Percentiles rank a stretch among this genome's conserved stretches.
phyloP scores from a whole-genome alignment of 2,888 invertebrate genomes.

The Homarus gammarus region DNA sequence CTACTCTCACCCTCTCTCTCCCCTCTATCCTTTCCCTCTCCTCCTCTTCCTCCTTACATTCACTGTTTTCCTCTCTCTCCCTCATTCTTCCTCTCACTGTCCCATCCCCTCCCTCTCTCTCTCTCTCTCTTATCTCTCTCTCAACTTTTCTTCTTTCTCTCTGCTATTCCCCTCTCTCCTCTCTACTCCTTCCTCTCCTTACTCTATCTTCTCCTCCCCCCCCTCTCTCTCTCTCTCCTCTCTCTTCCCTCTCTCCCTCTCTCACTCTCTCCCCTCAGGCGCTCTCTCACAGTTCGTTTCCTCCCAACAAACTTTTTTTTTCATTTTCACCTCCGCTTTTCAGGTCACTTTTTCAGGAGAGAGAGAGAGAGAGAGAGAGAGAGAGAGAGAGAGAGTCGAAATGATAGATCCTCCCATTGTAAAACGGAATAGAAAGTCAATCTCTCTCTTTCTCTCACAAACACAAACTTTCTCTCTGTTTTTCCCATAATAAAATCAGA shows the following conservation, averaged over 20 bases:
- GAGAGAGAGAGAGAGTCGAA: too few relatives aligned
- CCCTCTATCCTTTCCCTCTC: not conserved
- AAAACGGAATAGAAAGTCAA: too few relatives aligned
- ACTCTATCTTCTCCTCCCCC: not conserved
- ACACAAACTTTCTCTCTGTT: too few relatives aligned
- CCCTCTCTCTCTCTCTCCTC: not conserved
- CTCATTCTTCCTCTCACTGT: not conserved
- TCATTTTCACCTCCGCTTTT: conserved; percentile 16
- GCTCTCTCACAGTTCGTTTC: not conserved
- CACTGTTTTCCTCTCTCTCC: not conserved
- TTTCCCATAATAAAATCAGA: too few relatives aligned
- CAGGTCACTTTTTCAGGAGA: not conserved
- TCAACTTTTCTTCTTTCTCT: not conserved
- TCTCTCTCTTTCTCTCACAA: not conserved
- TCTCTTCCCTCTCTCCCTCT: not conserved
- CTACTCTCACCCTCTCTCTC: not conserved
- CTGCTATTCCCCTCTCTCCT: not conserved
- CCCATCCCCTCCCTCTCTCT: not conserved
- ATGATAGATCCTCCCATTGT: too few relatives aligned
- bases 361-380: too few relatives aligned
- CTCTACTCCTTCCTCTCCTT: not conserved
- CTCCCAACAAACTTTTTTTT: not conserved
- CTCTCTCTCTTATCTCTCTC: not conserved
- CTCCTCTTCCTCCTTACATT: not conserved
- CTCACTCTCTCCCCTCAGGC: not conserved